Percentiles rank a stretch among this genome's conserved stretches.
phyloP scores from a whole-genome alignment of 1,140 invertebrate species.

The Drosophila seguyi region DNA sequence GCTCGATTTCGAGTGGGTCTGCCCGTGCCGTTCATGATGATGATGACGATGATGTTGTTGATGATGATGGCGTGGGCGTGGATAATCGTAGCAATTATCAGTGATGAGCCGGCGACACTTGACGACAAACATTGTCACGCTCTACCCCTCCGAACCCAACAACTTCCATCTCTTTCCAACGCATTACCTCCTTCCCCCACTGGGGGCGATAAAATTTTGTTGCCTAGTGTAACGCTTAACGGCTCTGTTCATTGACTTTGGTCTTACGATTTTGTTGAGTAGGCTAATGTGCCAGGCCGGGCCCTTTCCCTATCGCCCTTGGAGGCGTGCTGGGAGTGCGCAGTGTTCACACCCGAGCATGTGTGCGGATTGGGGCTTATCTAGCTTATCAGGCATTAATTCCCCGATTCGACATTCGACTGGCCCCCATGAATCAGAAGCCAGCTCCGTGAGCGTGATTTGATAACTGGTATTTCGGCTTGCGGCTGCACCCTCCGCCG shows the following conservation, averaged over 20 bases:
- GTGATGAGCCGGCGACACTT: conserved; percentile 66
- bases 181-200: conserved; percentile 1
- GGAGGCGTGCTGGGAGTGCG: conserved; percentile 5
- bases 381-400: conserved; percentile 69
- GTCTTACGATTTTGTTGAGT: conserved; percentile 75
- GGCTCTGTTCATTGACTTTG: conserved; percentile 77
- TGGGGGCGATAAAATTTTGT: conserved; percentile 77
- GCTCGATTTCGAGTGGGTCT: conserved; percentile 15
- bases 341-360: conserved; percentile 9
- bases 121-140: conserved; percentile 65
- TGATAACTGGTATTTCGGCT: conserved; percentile 28
- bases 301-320: neutral
- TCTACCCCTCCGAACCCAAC: conserved; percentile 3
- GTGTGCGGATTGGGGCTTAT: conserved; percentile 43
- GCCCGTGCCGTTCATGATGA: conserved; percentile 15
- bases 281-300: conserved; percentile 60
- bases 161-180: neutral
- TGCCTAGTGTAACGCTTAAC: conserved; percentile 73
- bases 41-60: conserved; percentile 22
- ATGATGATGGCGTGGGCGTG: conserved; percentile 53
- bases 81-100: conserved; percentile 69
- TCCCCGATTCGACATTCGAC: conserved; percentile 63
- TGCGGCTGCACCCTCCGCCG: neutral
- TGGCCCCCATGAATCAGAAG: conserved; percentile 57
- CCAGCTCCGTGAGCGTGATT: conserved; percentile 48